phyloP scores from a whole-genome alignment of 2,113 vertebrate genomes.

The Heptranchias perlo region DNA sequence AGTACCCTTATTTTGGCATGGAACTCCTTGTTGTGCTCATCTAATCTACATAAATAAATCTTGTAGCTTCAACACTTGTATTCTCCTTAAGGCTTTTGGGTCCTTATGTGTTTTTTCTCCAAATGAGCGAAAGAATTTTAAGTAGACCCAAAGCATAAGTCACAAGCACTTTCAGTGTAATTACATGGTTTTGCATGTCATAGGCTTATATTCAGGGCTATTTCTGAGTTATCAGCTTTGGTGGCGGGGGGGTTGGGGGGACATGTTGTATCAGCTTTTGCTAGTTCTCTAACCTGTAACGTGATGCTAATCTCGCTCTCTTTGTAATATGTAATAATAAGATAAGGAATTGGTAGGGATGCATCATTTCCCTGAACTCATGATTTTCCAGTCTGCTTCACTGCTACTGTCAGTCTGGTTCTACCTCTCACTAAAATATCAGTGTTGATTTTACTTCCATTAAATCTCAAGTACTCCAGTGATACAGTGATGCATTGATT shows the following conservation, averaged over 20 bases:
- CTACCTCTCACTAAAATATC: not conserved
- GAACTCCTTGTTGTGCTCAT: not conserved
- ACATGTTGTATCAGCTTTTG: not conserved
- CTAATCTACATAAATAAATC: not conserved
- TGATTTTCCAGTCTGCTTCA: not conserved
- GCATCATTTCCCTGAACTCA: not conserved
- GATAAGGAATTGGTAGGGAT: not conserved
- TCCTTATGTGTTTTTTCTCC: not conserved
- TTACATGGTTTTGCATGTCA: not conserved
- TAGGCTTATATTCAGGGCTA: not conserved
- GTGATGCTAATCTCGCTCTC: not conserved
- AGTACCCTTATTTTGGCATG: not conserved
- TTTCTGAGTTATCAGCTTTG: not conserved
- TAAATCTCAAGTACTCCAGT: not conserved
- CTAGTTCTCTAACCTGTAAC: not conserved
- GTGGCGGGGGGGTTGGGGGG: not conserved
- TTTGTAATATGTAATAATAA: not conserved
- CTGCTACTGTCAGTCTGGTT: not conserved
- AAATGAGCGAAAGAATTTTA: not conserved
- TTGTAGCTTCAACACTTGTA: not conserved
- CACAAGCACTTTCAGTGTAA: not conserved
- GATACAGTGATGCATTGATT: not conserved
- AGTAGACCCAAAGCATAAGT: not conserved
- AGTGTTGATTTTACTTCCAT: slow-evolving; percentile 12
- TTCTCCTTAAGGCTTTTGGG: not conserved